These are phyloP conservation scores for Fragum sueziense DNA, from an alignment of 2,888 invertebrate genomes.

Conservation along the genomic window DNA sequence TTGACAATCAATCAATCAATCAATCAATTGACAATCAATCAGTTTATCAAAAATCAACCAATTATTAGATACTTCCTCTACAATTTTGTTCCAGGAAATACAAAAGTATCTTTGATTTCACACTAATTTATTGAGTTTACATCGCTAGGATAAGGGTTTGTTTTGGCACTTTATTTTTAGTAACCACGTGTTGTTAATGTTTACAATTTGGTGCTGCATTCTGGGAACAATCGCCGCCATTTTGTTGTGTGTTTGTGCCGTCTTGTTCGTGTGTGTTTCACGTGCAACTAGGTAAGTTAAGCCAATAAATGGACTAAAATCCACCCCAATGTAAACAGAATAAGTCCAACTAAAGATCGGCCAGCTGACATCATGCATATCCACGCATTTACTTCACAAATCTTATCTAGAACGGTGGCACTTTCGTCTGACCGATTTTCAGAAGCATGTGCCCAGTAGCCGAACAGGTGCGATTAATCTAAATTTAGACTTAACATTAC, in stretches of 20 bases:
- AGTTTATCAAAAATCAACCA: no score
- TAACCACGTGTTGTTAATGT: conserved; percentile 41
- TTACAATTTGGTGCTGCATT: conserved; percentile 58
- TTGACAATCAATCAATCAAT: no score
- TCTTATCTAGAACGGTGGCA: background rate
- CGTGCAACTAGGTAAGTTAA: conserved; percentile 72
- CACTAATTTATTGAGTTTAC: background rate
- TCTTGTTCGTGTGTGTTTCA: conserved; percentile 76
- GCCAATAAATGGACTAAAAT: background rate
- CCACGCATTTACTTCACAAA: background rate
- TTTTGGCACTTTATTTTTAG: conserved; percentile 10
- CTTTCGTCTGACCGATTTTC: conserved; percentile 24
- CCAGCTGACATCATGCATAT: background rate
- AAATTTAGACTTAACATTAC: background rate
- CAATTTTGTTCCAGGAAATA: no score
- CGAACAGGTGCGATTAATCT: conserved; percentile 18
- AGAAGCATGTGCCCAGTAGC: conserved; percentile 23
- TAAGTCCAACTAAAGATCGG: background rate
- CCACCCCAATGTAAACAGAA: background rate
- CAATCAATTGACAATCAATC: no score
- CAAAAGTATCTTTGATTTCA: no score
- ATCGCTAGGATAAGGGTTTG: background rate
- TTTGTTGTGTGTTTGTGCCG: conserved; percentile 77
- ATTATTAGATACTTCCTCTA: no score
- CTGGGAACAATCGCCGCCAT: conserved; percentile 74